Evolutionary conservation across 2,113 vertebrate species (phyloP).

Genomic region (Phocoena sinus): DNA sequence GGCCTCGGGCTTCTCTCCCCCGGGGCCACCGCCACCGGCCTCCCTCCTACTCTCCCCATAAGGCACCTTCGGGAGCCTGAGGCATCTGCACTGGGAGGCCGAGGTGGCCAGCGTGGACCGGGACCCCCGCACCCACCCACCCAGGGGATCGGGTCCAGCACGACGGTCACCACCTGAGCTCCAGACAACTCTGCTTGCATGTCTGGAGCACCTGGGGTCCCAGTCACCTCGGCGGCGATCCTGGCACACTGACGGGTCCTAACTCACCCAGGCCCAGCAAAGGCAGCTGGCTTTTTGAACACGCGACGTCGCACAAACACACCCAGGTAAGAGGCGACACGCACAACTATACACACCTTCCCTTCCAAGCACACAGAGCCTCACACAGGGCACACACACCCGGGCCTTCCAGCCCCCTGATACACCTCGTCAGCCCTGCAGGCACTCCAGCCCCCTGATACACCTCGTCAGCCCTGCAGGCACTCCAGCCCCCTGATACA

Average conservation of each 20-base stretch:
- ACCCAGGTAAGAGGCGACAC: background rate
- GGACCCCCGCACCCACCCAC: no score
- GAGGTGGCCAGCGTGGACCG: no score
- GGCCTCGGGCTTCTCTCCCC: background rate
- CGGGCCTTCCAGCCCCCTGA: background rate
- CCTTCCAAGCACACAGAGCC: background rate
- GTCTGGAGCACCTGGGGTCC: background rate
- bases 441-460: no score
- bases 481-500: no score
- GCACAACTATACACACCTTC: background rate
- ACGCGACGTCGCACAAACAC: background rate
- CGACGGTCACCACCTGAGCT: accelerated
- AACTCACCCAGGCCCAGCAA: background rate
- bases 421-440: no score
- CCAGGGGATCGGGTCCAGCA: background rate
- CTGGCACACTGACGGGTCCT: background rate
- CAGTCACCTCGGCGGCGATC: accelerated
- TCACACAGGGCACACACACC: background rate
- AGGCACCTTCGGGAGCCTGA: background rate
- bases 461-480: no score
- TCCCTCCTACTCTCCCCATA: background rate
- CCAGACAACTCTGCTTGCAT: background rate
- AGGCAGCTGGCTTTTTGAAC: background rate
- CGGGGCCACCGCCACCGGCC: background rate
- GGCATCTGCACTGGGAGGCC: no score